Evolutionary conservation across 1,140 invertebrate genomes (phyloP), one percentile per base, ranked within the genome.

Genomic region (Brachystomella parvula): DNA sequence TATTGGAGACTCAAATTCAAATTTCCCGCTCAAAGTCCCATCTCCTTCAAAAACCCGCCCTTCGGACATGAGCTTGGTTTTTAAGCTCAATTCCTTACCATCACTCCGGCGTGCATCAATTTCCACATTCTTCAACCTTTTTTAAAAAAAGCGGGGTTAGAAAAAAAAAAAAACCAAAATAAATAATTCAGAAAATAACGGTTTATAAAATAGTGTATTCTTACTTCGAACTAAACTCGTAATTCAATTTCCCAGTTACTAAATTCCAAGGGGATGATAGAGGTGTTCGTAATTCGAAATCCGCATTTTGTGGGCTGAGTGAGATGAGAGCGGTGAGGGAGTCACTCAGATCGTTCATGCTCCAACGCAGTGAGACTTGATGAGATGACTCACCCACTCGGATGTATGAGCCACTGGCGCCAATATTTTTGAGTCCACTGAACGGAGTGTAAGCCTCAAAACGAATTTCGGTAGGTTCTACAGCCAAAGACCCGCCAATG

Each of bases 401-500:
- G 6, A 30, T 47, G 49, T 65, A 61, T 12, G 2, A 0, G 9
- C 28, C 33, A 47, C 61, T 58, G 3, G 9, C 39, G 39, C 39
- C 31, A 29, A 75, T 17, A 2, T 68, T 57, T 53, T 71, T 70
- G 33, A 65, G 67, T 2, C 70, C 72, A 17, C 59, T 9, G 57
- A 71, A 68, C 17, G 74, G 73, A 21, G 69, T 74, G 2, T 56
- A 49, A 12, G 70, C 35, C n/a, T 61, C 60, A 26, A 75, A 21
- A n/a, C 28, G 29, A 19, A 71, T 57, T 1, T 26, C 33, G 15
- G 68, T 32, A 1, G 61, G 21, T 1, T 64, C 49, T 15, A 72
- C 15, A 15, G 47, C 47, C 15, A 73, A 47, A 19, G 47, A 29
- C 33, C 68, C 71, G 26, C 66, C 63, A 44, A 75, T 68, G 2